These are phyloP conservation scores for Archocentrus centrarchus DNA, from an alignment of 2,113 vertebrate species.

Conservation along the genomic window DNA sequence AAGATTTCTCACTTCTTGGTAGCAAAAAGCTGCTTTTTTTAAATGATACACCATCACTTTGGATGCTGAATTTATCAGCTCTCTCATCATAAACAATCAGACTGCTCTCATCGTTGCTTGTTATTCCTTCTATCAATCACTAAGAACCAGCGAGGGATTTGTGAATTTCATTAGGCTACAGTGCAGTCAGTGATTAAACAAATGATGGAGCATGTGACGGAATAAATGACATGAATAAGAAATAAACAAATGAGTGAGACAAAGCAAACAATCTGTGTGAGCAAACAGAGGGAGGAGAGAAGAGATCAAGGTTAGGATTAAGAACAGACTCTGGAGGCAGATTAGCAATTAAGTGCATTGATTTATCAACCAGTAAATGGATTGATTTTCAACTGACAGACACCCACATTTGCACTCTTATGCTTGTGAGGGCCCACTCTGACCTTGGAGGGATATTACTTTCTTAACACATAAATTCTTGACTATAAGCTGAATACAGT, in stretches of 20 bases:
- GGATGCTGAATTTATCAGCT: not conserved
- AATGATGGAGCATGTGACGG: constrained; percentile 51
- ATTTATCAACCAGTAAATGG: constrained; percentile 8
- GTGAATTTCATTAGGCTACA: constrained; percentile 20
- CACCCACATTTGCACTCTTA: constrained; percentile 5
- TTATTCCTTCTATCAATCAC: constrained; percentile 49
- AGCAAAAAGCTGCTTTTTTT: not conserved
- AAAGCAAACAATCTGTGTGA: constrained; percentile 42
- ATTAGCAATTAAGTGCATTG: constrained; percentile 22
- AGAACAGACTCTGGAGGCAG: constrained; percentile 23
- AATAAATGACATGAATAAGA: constrained; percentile 50
- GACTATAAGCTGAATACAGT: not conserved
- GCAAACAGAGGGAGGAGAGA: constrained; percentile 55
- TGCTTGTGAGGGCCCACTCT: constrained; percentile 19
- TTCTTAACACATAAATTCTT: constrained; percentile 9
- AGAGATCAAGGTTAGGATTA: constrained; percentile 54
- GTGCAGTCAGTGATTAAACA: constrained; percentile 43
- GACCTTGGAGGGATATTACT: not conserved
- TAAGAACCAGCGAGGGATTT: constrained; percentile 33
- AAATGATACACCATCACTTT: not conserved
- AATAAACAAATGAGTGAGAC: constrained; percentile 44
- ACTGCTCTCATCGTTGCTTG: constrained; percentile 28
- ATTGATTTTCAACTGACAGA: constrained; percentile 4
- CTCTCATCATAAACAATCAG: constrained; percentile 23
- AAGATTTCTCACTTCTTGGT: not conserved